Percentiles rank a stretch among this genome's conserved stretches.
phyloP scores from a whole-genome alignment of 2,888 invertebrate genomes.

The Tryphoninae sp. region DNA sequence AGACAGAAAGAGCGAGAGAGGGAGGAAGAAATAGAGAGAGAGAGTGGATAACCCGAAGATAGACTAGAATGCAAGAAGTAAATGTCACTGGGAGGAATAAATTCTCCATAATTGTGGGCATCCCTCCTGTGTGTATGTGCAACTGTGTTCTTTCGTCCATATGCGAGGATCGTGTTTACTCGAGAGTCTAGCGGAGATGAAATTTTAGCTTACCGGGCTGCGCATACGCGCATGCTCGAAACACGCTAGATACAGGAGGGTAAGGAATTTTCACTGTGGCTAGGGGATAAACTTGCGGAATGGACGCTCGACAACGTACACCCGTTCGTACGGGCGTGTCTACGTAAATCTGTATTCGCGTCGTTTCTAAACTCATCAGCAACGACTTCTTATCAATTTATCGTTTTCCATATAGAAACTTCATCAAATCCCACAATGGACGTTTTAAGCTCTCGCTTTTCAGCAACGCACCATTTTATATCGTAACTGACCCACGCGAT shows the following conservation, averaged over 20 bases:
- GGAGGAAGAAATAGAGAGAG: neutral
- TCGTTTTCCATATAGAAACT: too few relatives aligned
- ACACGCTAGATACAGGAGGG: slow-evolving; percentile 23
- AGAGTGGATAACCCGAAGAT: slow-evolving; percentile 36
- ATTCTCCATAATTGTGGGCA: slow-evolving; percentile 63
- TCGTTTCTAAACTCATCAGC: too few relatives aligned
- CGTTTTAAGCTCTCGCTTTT: too few relatives aligned
- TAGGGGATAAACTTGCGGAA: slow-evolving; percentile 43
- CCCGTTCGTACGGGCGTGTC: too few relatives aligned
- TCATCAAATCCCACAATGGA: too few relatives aligned
- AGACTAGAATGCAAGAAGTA: slow-evolving; percentile 56
- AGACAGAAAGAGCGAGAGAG: neutral
- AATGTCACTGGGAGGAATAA: slow-evolving; percentile 61
- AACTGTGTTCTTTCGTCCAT: neutral
- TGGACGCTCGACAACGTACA: slow-evolving; percentile 8
- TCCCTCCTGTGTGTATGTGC: neutral
- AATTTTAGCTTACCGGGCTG: slow-evolving; percentile 32
- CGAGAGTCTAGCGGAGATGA: slow-evolving; percentile 17
- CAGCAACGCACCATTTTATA: neutral
- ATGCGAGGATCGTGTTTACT: slow-evolving; percentile 22
- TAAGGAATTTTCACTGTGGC: slow-evolving; percentile 41
- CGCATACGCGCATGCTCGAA: slow-evolving; percentile 10
- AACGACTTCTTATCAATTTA: too few relatives aligned
- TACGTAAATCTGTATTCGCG: too few relatives aligned
- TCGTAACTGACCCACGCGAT: neutral